Evolutionary conservation across 1,140 invertebrate genomes (phyloP).

Genomic region (Andrena cerasifolii): DNA sequence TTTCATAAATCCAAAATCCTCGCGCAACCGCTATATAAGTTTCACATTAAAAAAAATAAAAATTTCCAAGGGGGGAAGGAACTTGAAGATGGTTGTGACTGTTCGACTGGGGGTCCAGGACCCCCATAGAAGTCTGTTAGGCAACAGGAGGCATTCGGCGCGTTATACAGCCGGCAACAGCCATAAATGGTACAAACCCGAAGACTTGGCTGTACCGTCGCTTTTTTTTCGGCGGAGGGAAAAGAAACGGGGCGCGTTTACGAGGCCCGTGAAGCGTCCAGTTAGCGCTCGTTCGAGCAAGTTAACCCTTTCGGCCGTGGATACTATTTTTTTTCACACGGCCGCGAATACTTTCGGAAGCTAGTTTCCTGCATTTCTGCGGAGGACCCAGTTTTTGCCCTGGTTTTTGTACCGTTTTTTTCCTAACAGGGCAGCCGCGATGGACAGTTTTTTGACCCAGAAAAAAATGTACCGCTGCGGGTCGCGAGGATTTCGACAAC

Average conservation of each 20-base stretch:
- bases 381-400: conserved; percentile 29
- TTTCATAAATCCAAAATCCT: no score
- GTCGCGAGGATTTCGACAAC: conserved; percentile 9
- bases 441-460: conserved; percentile 55
- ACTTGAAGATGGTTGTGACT: background rate
- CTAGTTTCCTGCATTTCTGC: background rate
- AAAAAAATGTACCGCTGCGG: conserved; percentile 61
- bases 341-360: background rate
- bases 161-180: conserved; percentile 10
- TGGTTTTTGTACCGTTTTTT: conserved; percentile 45
- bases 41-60: no score
- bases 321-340: conserved; percentile 19
- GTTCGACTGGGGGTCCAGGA: background rate
- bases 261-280: conserved; percentile 35
- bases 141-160: conserved; percentile 15
- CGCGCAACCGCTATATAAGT: no score
- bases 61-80: background rate
- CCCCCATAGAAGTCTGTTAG: conserved; percentile 28
- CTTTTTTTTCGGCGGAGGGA: background rate
- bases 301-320: conserved; percentile 60
- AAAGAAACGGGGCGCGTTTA: conserved; percentile 33
- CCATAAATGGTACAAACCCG: conserved; percentile 37
- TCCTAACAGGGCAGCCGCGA: background rate
- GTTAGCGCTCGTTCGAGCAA: conserved; percentile 55
- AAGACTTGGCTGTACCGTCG: conserved; percentile 3